A percentile compares a stretch with the other conserved stretches of the same genome.
Evolutionary conservation across 2,113 vertebrate genomes (phyloP).

Genomic region (Paradisaea rubra): DNA sequence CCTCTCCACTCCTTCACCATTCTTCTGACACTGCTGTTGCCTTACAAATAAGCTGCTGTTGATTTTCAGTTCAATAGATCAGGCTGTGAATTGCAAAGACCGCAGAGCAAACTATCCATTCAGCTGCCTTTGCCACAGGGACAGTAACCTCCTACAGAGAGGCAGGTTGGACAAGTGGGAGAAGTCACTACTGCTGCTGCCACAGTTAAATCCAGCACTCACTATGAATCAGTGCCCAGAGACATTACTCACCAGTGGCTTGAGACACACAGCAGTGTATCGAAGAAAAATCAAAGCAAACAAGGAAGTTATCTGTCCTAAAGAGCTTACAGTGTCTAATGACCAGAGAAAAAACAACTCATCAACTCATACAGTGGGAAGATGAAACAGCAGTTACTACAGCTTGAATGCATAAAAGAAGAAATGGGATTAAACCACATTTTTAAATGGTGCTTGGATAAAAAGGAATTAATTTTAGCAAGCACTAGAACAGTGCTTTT

Average conservation of each 20-base stretch:
- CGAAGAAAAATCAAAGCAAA: constrained; percentile 44
- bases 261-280: background rate
- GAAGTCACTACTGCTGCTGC: background rate
- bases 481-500: background rate
- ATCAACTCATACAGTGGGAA: background rate
- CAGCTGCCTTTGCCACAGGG: background rate
- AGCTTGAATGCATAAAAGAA: background rate
- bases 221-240: background rate
- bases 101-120: background rate
- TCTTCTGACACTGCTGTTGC: background rate
- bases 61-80: constrained; percentile 13
- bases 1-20: background rate
- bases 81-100: background rate
- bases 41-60: background rate
- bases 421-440: background rate
- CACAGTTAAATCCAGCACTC: background rate
- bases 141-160: background rate
- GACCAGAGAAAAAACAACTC: background rate
- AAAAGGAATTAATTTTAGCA: background rate
- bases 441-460: background rate
- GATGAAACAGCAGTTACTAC: background rate
- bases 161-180: background rate
- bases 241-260: constrained; percentile 6
- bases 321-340: background rate
- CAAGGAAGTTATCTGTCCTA: constrained; percentile 9